A percentile compares a stretch with the other conserved stretches of the same genome.
phyloP scores from a whole-genome alignment of 2,888 invertebrate genomes.

The Drosophila testacea region DNA sequence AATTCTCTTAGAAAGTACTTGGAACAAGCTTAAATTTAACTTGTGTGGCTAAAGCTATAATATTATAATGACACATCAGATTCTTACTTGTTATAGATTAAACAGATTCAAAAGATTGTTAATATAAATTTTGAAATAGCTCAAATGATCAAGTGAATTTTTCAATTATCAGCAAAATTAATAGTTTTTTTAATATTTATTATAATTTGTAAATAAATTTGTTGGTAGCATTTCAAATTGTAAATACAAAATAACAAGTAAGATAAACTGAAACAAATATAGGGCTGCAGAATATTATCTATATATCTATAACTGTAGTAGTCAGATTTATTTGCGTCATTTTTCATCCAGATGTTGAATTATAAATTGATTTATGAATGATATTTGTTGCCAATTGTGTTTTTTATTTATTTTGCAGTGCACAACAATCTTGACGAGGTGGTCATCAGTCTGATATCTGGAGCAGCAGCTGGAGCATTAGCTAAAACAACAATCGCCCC shows the following conservation, averaged over 20 bases:
- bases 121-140: neutral
- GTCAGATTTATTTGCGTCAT: neutral
- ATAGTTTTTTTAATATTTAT: neutral
- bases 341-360: neutral
- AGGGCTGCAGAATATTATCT: neutral
- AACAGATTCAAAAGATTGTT: neutral
- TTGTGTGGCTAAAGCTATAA: neutral
- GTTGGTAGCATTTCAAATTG: slow-evolving; percentile 2
- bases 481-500: slow-evolving; percentile 99
- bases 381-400: neutral
- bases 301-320: neutral
- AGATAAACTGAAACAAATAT: neutral
- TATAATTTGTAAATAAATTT: neutral
- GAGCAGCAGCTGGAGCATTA: slow-evolving; percentile 96
- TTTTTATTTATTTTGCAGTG: slow-evolving; percentile 43
- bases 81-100: neutral
- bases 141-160: neutral
- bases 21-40: neutral
- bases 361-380: neutral
- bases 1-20: neutral
- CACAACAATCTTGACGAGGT: slow-evolving; percentile 88
- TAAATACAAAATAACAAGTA: slow-evolving; percentile 4
- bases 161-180: slow-evolving; percentile 1
- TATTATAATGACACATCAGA: slow-evolving; percentile 1
- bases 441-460: slow-evolving; percentile 93